Base-by-base conservation (phyloP, 2,797 vertebrate genomes). In the Miichthys miiuy region DNA sequence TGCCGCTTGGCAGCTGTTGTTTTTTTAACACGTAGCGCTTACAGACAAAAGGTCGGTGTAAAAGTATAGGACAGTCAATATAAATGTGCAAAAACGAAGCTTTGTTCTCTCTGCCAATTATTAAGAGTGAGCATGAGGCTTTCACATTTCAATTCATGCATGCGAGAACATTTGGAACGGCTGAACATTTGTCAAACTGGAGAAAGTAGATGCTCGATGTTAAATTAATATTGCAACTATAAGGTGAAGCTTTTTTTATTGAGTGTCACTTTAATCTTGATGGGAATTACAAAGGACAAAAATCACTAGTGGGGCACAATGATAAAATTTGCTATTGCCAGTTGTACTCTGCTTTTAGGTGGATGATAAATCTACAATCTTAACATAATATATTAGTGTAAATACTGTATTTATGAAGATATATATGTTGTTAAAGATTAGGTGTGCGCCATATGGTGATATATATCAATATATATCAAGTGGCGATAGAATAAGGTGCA, bases 1-100 rank as follows among this genome's bases (percentile, higher is more conserved):
- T 52, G 38, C 18, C 44, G 20, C 21, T 41, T 61, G 61, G n/a
- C 79, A 78, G 68, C 76, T 75, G 82, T 65, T 76, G 61, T 72
- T 73, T 71, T 68, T 72, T 38, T 17, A 21, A 66, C 56, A 11
- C 27, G 44, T 10, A 27, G 17, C 23, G 62, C 30, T 62, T 34
- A 17, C 62, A 70, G 56, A 67, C 51, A 34, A 44, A 68, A 57
- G 55, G 47, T 66, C 46, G 34, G 20, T 34, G 55, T 1, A 20
- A 69, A 11, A 21, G 17, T 30, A 34, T 54, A 47, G 23, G 58
- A 64, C 6, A 54, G 34, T 23, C 12, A 72, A 66, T 34, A 56
- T 60, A 60, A 77, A 55, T 42, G 16, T 44, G 12, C 7, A 27
- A 13, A 67, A 34, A 52, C 10, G 46, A 54, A 46, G 65, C 63